A percentile compares a stretch with the other conserved stretches of the same genome.
These are phyloP conservation scores for Apteryx mantelli DNA, from an alignment of 2,113 vertebrate genomes.

Conservation along the genomic window DNA sequence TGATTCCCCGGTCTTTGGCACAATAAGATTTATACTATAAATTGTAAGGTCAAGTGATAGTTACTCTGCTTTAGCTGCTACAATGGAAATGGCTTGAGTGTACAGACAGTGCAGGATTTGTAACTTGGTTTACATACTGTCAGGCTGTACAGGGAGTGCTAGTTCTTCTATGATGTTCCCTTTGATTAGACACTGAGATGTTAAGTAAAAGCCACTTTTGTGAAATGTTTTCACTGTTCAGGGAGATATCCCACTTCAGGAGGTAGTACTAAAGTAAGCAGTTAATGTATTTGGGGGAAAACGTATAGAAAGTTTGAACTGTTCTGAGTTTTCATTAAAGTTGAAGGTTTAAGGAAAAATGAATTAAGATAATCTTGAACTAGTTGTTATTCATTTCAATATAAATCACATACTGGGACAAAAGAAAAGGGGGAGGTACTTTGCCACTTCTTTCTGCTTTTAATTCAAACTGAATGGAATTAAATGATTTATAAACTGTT, in stretches of 20 bases:
- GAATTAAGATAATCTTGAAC: not conserved
- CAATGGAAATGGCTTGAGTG: not conserved
- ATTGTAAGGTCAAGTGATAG: not conserved
- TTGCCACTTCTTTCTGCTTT: not conserved
- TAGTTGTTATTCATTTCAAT: not conserved
- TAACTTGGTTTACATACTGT: accelerated
- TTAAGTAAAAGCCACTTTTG: not conserved
- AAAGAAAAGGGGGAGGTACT: not conserved
- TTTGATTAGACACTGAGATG: not conserved
- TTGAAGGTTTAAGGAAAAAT: not conserved
- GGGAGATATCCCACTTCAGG: not conserved
- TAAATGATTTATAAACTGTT: conserved; percentile 66
- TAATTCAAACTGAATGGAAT: conserved; percentile 49
- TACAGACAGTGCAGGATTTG: not conserved
- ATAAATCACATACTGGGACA: not conserved
- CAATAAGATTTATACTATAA: not conserved
- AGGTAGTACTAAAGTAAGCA: not conserved
- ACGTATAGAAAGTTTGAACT: not conserved
- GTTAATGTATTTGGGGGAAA: not conserved
- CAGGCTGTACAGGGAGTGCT: not conserved
- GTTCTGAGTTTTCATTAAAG: not conserved
- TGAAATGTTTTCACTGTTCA: not conserved
- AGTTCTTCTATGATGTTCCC: not conserved
- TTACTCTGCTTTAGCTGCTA: not conserved
- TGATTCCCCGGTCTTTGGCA: not conserved